Base-by-base conservation (phyloP, 2,113 vertebrate species). In the Ancistrus triradiatus region DNA sequence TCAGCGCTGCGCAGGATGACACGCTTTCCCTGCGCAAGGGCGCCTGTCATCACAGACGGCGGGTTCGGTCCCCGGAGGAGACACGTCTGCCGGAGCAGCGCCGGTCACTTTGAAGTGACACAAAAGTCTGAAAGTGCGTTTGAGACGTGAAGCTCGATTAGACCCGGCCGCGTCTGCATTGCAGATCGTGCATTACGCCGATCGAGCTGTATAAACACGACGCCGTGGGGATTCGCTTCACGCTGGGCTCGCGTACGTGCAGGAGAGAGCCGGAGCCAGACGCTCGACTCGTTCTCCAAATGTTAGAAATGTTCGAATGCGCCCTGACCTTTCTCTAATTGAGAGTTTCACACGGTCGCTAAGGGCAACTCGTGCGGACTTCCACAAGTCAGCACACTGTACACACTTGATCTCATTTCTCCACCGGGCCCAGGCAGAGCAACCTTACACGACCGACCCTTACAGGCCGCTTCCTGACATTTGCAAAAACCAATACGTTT, bases 41-140 rank as follows among this genome's bases (percentile, higher is more conserved):
- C 66, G 50, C 21, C 68, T 43, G 68, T 57, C 68, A 59, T 64
- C 62, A 21, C 53, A 64, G 47, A 51, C 52, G 49, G 33, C 13
- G 35, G 53, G 35, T 48, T 40, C 24, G 64, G 58, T 59, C 55
- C 64, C 64, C 53, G 31, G 42, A 46, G 64, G 64, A 49, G 64
- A 58, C 44, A 48, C 56, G 64, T 66, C 55, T 33, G 64, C n/a
- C 49, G 35, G 35, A 42, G 35, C 53, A 58, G 55, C 44, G 14
- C 44, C 55, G 56, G 64, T 66, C 64, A 66, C 64, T 66, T 66
- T 66, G 64, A 66, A 58, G 53, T 66, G 53, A 66, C 44, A 47
- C 42, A 17, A 63, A 50, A 62, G 67, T 50, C 64, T 59, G 28
- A 48, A 57, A 42, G 27, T 49, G 51, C 13, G 47, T 22, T 57